Base-by-base conservation (phyloP, 92 coral and sea anemone genomes). In the Ricordea florida region DNA sequence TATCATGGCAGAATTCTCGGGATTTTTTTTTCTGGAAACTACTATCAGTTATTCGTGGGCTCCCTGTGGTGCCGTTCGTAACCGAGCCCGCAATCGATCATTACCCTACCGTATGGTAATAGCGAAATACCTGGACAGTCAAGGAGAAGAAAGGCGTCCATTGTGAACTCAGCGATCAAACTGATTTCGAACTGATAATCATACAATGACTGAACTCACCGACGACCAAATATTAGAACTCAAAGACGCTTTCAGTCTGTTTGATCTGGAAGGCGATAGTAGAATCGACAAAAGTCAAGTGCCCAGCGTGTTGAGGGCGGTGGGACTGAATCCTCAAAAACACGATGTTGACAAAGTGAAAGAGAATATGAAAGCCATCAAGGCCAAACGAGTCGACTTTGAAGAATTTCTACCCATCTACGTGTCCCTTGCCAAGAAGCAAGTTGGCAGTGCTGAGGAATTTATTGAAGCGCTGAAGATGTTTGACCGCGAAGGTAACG, bases 401-500 rank as follows among this genome's bases (percentile, higher is more conserved):
- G 96, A 91, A 22, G 76, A 82, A 9, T 93, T 90, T 80, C 77
- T 93, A 5, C 38, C 93, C 37, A 78, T 93, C 52, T 89, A 91
- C 75, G 97, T 87, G 29, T 66, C 91, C 28, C 85, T 78, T 59
- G 62, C 80, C 29, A 93, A 87, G 84, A 93, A 90, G 56, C 88
- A 80, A 10, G 31, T 85, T 13, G 93, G 82, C 0, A 83, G 81
- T 17, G 71, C 74, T 44, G 96, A 77, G 43, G 98, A 88, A 22
- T 77, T 93, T 53, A 78, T 90, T 51, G 92, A 90, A 58, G 98
- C 86, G 13, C 88, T 92, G 51, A 89, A 81, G 47, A 85, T 87
- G 22, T 93, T 93, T 44, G 98, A 93, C 74, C 90, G 82, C 25
- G 96, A 93, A 9, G 79, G 84, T 18, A 92, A 93, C 35, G 98